Conservation (phyloP, 2,888 invertebrate species). For the Harmothoe impar region DNA sequence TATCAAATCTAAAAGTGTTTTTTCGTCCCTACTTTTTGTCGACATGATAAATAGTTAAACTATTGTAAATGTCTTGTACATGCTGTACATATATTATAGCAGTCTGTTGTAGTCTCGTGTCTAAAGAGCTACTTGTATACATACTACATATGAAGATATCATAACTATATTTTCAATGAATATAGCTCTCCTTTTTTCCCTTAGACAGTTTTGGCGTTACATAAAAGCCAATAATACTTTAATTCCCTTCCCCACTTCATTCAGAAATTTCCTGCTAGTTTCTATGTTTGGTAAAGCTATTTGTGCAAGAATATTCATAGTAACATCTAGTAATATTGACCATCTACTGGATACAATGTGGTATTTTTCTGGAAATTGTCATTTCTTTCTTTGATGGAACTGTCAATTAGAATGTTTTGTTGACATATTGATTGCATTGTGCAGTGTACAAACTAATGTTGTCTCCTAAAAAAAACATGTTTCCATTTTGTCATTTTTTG, state of each 20-base stretch:
- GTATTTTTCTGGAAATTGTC: neutral
- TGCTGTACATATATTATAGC: constrained; percentile 56
- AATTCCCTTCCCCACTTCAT: too few species aligned
- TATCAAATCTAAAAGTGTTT: constrained; percentile 11
- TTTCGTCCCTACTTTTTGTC: constrained; percentile 16
- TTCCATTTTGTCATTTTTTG: constrained; percentile 19
- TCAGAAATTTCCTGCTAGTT: neutral
- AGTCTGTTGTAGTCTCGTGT: constrained; percentile 11
- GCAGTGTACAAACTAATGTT: constrained; percentile 39
- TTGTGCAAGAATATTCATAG: neutral
- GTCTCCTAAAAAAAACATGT: neutral
- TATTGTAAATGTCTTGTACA: constrained; percentile 62
- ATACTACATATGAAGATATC: constrained; percentile 39
- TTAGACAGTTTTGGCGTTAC: constrained; percentile 28
- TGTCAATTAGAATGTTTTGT: neutral
- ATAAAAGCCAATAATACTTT: neutral
- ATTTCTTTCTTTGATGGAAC: neutral
- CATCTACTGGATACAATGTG: neutral
- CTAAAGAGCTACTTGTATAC: constrained; percentile 18
- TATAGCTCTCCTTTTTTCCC: constrained; percentile 14
- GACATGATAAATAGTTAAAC: constrained; percentile 31
- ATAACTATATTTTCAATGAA: constrained; percentile 52
- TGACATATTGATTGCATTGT: constrained; percentile 8
- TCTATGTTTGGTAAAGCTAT: neutral
- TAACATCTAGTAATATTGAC: neutral